These are phyloP conservation scores for Austrofundulus limnaeus DNA, from an alignment of 2,113 vertebrate species.

Conservation along the genomic window DNA sequence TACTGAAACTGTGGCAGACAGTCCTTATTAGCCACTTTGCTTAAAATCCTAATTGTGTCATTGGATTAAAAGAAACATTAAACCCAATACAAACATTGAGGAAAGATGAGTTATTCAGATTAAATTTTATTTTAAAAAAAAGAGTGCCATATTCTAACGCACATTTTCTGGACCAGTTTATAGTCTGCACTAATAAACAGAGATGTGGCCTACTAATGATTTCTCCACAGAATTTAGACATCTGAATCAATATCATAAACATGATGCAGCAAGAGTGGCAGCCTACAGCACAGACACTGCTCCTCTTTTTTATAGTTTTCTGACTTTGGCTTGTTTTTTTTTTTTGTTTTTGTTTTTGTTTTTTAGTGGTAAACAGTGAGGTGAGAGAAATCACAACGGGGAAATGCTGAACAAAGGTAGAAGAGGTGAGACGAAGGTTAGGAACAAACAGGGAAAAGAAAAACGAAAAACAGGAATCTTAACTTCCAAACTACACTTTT, in stretches of 20 bases:
- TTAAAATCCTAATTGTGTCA: too few species aligned
- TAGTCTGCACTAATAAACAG: neutral
- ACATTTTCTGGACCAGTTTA: neutral
- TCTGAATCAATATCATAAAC: constrained; percentile 16
- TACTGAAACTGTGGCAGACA: too few species aligned
- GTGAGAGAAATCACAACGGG: neutral
- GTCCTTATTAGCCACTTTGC: too few species aligned
- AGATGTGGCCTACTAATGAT: neutral
- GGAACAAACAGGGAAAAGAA: constrained; percentile 1
- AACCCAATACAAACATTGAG: too few species aligned
- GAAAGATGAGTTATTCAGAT: neutral
- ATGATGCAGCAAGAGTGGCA: constrained; percentile 4
- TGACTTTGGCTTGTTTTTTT: neutral
- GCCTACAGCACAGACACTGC: neutral
- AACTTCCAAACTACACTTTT: neutral
- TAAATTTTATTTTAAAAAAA: neutral
- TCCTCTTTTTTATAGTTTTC: neutral
- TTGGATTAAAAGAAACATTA: too few species aligned
- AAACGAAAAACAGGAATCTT: neutral
- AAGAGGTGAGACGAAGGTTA: neutral
- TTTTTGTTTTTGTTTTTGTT: neutral
- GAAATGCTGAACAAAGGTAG: neutral
- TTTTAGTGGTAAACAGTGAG: constrained; percentile 5
- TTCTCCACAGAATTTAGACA: constrained; percentile 1
- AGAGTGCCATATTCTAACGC: neutral